Evolutionary conservation across 2,797 vertebrate genomes (phyloP).

Genomic region (Setipinna tenuifilis): DNA sequence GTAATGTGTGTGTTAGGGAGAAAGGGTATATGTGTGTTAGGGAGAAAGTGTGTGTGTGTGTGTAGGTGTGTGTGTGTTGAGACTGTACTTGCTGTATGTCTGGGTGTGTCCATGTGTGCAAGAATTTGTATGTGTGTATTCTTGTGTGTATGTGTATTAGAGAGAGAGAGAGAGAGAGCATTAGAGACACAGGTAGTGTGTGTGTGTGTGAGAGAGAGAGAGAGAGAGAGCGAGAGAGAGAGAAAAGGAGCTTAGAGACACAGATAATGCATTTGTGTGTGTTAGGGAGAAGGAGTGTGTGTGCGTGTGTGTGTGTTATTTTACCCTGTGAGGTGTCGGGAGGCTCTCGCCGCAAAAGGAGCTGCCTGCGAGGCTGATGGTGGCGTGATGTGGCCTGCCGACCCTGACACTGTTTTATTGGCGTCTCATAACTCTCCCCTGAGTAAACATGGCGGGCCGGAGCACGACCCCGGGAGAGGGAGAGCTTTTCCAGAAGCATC

Average conservation of each 20-base stretch:
- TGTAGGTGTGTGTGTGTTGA: not conserved
- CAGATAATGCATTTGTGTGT: not conserved
- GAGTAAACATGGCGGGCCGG: slow-evolving; percentile 51
- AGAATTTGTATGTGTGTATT: no score
- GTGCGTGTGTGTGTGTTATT: not conserved
- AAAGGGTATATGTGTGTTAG: no score
- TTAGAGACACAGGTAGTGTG: no score
- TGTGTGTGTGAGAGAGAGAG: no score
- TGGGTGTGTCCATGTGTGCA: not conserved
- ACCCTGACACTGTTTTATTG: slow-evolving; percentile 49
- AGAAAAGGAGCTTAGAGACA: not conserved
- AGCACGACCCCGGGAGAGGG: slow-evolving; percentile 33
- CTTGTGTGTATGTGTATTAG: no score
- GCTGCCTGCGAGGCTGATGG: slow-evolving; percentile 21
- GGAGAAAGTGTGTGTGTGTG: no score
- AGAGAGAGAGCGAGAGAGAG: not conserved
- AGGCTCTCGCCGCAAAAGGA: slow-evolving; percentile 5
- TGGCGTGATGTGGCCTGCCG: slow-evolving; percentile 45
- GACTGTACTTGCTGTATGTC: not conserved
- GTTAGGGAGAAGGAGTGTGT: not conserved
- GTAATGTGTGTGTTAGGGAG: no score
- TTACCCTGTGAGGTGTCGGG: slow-evolving; percentile 12
- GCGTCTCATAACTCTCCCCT: slow-evolving; percentile 49
- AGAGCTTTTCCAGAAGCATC: slow-evolving; percentile 25
- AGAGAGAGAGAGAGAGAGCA: not conserved